Evolutionary conservation across 2,113 vertebrate genomes (phyloP).

Genomic region (Polyodon spathula): DNA sequence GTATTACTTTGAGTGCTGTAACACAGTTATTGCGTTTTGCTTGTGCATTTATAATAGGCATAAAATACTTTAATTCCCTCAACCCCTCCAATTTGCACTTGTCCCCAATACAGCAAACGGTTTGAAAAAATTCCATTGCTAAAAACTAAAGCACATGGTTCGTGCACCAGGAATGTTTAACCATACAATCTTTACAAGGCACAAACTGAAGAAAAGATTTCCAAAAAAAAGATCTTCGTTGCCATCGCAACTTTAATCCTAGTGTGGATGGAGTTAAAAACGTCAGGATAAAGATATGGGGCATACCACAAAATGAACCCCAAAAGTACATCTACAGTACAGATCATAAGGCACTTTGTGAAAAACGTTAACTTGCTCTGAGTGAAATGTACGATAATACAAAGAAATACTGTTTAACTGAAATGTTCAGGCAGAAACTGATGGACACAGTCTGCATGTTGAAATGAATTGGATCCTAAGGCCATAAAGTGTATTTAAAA

Average conservation of each 20-base stretch:
- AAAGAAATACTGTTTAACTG: constrained; percentile 47
- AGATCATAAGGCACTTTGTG: constrained; percentile 45
- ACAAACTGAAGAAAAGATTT: constrained; percentile 33
- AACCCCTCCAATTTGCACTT: constrained; percentile 73
- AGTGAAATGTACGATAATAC: constrained; percentile 23
- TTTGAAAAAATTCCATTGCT: constrained; percentile 47
- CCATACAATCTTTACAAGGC: constrained; percentile 43
- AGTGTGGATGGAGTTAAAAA: constrained; percentile 25
- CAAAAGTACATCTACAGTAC: constrained; percentile 51
- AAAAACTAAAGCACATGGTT: constrained; percentile 46
- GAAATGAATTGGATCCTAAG: constrained; percentile 35
- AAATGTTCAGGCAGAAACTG: constrained; percentile 34
- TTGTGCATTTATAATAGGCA: constrained; percentile 59
- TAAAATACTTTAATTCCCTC: constrained; percentile 55
- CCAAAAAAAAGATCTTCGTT: background rate
- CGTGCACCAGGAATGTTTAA: constrained; percentile 62
- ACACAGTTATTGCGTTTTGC: constrained; percentile 63
- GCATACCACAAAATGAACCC: constrained; percentile 34
- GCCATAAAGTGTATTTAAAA: constrained; percentile 25
- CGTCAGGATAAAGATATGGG: constrained; percentile 26
- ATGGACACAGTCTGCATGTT: constrained; percentile 24
- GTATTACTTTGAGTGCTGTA: constrained; percentile 55
- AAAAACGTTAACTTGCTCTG: constrained; percentile 36
- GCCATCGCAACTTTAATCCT: constrained; percentile 17
- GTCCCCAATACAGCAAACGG: constrained; percentile 67